phyloP scores from a whole-genome alignment of 2,113 vertebrate species.

The Cyprinodon tularosa region DNA sequence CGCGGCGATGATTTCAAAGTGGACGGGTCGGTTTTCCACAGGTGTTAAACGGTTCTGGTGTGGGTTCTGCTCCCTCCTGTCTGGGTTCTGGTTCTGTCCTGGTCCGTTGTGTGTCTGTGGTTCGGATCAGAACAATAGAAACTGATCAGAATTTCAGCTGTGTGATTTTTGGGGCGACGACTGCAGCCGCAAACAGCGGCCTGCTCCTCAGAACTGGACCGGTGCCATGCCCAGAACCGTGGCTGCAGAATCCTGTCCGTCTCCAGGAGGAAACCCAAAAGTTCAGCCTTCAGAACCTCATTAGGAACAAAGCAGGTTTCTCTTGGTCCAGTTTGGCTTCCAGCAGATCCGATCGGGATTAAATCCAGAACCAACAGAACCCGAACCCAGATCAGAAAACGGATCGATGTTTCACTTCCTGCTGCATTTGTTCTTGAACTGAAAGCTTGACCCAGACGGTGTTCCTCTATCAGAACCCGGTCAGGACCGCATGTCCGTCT shows the following conservation, averaged over 20 bases:
- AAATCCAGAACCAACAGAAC: neutral
- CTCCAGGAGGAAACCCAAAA: neutral
- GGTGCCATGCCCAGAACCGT: neutral
- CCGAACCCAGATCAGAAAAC: neutral
- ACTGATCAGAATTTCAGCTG: neutral
- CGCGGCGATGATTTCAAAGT: neutral
- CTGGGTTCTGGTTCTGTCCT: neutral
- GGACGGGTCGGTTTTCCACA: neutral
- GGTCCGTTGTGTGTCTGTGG: constrained; percentile 13
- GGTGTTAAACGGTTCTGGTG: neutral
- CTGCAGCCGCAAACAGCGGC: constrained; percentile 26
- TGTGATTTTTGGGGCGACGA: constrained; percentile 1
- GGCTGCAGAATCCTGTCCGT: neutral
- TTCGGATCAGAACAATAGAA: constrained; percentile 31
- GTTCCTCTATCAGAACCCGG: too few species aligned
- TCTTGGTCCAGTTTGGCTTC: neutral
- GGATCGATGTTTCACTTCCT: neutral
- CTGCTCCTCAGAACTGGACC: neutral
- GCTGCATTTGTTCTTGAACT: too few species aligned
- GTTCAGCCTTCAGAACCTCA: neutral
- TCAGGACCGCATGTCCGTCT: too few species aligned
- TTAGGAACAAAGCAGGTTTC: too few species aligned
- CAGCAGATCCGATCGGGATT: neutral
- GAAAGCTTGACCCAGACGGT: too few species aligned
- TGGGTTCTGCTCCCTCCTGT: neutral